Base-by-base conservation (phyloP, 92 coral and sea anemone genomes). In the Zoanthus sociatus region DNA sequence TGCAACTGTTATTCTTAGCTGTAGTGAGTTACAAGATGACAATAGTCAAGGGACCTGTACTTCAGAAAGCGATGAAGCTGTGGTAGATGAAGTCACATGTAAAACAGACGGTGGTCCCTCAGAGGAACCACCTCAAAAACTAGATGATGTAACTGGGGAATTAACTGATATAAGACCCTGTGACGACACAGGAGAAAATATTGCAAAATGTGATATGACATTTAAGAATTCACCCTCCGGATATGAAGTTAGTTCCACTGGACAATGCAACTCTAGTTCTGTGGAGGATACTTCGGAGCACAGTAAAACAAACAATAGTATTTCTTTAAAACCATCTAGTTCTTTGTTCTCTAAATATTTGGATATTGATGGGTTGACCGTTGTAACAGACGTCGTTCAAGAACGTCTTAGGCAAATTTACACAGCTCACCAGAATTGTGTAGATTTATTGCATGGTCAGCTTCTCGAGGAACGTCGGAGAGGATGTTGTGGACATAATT, bases 361-460 rank as follows among this genome's bases (percentile, higher is more conserved):
- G 50, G 98, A 95, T 76, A 85, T 84, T 21, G 99, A 96, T 79
- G 99, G 99, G 3, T 83, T 96, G 76, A 92, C 99, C 3, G 42
- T 88, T 16, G 82, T 89, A 45, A 83, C 87, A 2, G 96, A 96
- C 88, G 92, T 90, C 14, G 95, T 95, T 14, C 99, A 96, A 89
- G 93, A 95, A 30, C 90, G 98, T 30, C 92, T 96, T 30, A 86
- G 90, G 69, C 95, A 95, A 84, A 92, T 96, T 33, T 95, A 96
- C 46, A 71, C 90, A 90, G 67, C 58, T 20, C 92, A 96, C 69
- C 99, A 91, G 75, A 94, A 83, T 14, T 83, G 87, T 53, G 71
- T 96, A 50, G 97, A 95, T 51, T 87, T 86, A 1, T 78, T 96
- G 73, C 94, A 87, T 44, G 78, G 88, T 50, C 94, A 95, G 88